These are phyloP conservation scores for Eciton burchellii DNA, from an alignment of 1,140 invertebrate species.

Conservation along the genomic window DNA sequence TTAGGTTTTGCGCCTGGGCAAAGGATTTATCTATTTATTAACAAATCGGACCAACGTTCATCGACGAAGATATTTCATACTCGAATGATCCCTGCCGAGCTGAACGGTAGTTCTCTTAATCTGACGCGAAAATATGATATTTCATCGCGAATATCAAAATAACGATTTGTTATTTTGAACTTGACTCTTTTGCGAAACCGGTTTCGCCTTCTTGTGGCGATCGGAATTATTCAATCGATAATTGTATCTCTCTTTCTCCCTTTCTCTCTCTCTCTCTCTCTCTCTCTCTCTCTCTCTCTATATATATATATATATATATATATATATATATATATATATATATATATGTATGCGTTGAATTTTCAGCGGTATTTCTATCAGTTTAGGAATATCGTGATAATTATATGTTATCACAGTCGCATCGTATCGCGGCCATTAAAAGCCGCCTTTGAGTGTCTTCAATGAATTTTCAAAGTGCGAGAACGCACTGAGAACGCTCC, in stretches of 20 bases:
- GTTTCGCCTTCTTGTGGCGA: constrained; percentile 24
- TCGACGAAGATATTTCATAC: constrained; percentile 57
- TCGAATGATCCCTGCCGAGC: constrained; percentile 48
- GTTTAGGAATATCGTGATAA: background rate
- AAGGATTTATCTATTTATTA: constrained; percentile 62
- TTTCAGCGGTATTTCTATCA: constrained; percentile 24
- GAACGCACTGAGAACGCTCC: too few species aligned
- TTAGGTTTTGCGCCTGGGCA: constrained; percentile 64
- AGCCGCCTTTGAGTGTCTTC: background rate
- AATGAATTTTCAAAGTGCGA: background rate
- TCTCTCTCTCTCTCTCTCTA: too few species aligned
- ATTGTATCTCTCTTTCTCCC: too few species aligned
- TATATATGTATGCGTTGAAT: constrained; percentile 20
- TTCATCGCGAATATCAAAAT: constrained; percentile 36
- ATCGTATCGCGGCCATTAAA: background rate
- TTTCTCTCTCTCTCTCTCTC: too few species aligned
- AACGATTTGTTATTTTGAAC: constrained; percentile 48
- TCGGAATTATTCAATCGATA: constrained; percentile 51
- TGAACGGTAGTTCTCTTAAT: constrained; percentile 6
- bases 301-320: too few species aligned
- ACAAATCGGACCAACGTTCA: constrained; percentile 66
- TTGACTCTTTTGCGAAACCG: constrained; percentile 65
- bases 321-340: too few species aligned
- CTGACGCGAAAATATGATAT: constrained; percentile 30
- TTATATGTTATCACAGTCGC: background rate